Evolutionary conservation across 2,113 vertebrate genomes (phyloP).

Genomic region (Alouatta palliata): DNA sequence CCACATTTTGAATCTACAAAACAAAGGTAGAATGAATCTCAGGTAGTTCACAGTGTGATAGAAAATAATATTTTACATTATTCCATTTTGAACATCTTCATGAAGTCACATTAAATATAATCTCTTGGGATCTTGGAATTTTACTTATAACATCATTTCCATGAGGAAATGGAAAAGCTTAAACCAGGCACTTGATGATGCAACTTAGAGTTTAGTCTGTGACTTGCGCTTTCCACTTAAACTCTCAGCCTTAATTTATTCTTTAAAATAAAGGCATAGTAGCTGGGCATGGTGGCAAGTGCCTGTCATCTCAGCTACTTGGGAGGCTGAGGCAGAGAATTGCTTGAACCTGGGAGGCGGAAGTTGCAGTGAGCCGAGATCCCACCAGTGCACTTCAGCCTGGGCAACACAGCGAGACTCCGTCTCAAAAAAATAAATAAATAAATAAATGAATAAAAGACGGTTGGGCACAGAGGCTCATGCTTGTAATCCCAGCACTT

Average conservation of each 20-base stretch:
- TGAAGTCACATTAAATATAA: background rate
- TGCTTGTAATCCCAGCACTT: no score
- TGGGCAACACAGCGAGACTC: no score
- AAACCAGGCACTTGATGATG: background rate
- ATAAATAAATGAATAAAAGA: no score
- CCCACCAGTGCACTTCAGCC: no score
- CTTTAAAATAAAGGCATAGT: background rate
- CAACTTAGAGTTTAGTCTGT: background rate
- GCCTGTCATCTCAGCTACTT: no score
- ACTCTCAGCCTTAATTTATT: background rate
- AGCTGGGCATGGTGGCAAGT: accelerated
- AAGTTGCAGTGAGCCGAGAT: no score
- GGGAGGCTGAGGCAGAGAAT: no score
- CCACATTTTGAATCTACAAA: background rate
- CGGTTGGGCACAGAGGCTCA: no score
- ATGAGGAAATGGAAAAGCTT: background rate
- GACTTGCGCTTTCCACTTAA: background rate
- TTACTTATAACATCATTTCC: background rate
- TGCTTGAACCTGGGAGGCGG: no score
- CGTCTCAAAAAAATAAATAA: no score
- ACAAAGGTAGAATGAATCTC: background rate
- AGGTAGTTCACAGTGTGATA: background rate
- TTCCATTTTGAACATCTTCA: background rate
- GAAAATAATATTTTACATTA: background rate
- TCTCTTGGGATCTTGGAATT: background rate